Evolutionary conservation across 2,888 invertebrate genomes (phyloP), one percentile per base, ranked within the genome.

Genomic region (Pachliopta kotzebuea): DNA sequence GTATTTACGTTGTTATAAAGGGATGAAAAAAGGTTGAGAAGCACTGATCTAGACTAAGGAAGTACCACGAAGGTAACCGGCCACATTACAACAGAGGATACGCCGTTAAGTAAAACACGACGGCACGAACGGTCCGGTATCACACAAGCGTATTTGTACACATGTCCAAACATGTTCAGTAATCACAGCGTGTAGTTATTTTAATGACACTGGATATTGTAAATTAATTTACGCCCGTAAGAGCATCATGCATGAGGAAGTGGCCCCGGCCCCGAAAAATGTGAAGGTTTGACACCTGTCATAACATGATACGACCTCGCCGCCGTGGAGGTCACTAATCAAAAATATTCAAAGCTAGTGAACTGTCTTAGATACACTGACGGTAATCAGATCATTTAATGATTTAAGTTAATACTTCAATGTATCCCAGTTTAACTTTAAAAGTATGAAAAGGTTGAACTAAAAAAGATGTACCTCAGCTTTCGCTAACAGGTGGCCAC

Each of bases 401-500:
- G 2, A 49, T 4, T 8, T n/a, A 20, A 14, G 42, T 42, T 26
- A 26, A 42, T 42, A 42, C 18, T 18, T 17, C 42, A 17, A 42
- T 11, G 4, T 17, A 42, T 7, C 18, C 4, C n/a, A n/a, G n/a
- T n/a, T n/a, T n/a, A n/a, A n/a, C n/a, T n/a, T n/a, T n/a, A n/a
- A n/a, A n/a, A n/a, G n/a, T n/a, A n/a, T n/a, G n/a, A n/a, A n/a
- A n/a, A n/a, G 42, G 23, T 23, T 21, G 31, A 17, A 21, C 56
- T 42, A 29, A 17, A 56, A 20, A 26, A 26, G 49, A 52, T 23
- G 61, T 49, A 24, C 17, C 18, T 54, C 63, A 52, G 66, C 52
- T 60, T 64, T 37, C 56, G 60, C 58, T 59, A 62, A 70, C 75
- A 76, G 76, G 75, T 76, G 74, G 68, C 69, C 71, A 70, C 70